Conservation (phyloP, 2,113 vertebrate species). For the Menidia beryllina region DNA sequence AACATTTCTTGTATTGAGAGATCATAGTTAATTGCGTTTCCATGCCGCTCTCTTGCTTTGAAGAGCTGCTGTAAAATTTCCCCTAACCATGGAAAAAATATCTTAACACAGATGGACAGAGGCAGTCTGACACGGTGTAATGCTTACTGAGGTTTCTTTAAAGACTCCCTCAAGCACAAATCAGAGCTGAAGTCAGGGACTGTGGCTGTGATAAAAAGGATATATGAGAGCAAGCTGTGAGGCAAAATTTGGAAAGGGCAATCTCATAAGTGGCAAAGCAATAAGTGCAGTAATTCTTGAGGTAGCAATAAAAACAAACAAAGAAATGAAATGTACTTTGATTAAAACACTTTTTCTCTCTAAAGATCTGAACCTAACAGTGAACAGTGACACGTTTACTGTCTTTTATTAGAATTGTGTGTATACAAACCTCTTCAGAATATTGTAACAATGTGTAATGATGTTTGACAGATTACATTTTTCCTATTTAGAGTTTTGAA, state of each 20-base stretch:
- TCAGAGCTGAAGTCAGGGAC: slow-evolving; percentile 61
- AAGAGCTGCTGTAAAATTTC: slow-evolving; percentile 14
- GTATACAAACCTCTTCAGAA: slow-evolving; percentile 16
- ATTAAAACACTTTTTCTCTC: slow-evolving; percentile 14
- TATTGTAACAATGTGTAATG: neutral
- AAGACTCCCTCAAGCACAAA: slow-evolving; percentile 58
- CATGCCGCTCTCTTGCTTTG: slow-evolving; percentile 2
- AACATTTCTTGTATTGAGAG: neutral
- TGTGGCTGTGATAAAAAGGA: slow-evolving; percentile 60
- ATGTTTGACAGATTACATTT: slow-evolving; percentile 1
- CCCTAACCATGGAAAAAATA: slow-evolving; percentile 33
- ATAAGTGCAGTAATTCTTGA: slow-evolving; percentile 49
- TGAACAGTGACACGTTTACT: slow-evolving; percentile 3
- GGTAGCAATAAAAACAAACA: slow-evolving; percentile 58
- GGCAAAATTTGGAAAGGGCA: slow-evolving; percentile 48
- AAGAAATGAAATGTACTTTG: slow-evolving; percentile 36
- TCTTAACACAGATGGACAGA: slow-evolving; percentile 41
- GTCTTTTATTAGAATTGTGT: neutral
- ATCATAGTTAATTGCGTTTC: slow-evolving; percentile 18
- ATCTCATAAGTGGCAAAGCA: slow-evolving; percentile 44
- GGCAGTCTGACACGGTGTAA: slow-evolving; percentile 46
- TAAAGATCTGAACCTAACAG: neutral
- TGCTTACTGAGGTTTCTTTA: slow-evolving; percentile 57
- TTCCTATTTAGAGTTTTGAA: neutral
- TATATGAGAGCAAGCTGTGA: slow-evolving; percentile 51